Conservation (phyloP, 2,113 vertebrate species). For the Microcebus murinus region DNA sequence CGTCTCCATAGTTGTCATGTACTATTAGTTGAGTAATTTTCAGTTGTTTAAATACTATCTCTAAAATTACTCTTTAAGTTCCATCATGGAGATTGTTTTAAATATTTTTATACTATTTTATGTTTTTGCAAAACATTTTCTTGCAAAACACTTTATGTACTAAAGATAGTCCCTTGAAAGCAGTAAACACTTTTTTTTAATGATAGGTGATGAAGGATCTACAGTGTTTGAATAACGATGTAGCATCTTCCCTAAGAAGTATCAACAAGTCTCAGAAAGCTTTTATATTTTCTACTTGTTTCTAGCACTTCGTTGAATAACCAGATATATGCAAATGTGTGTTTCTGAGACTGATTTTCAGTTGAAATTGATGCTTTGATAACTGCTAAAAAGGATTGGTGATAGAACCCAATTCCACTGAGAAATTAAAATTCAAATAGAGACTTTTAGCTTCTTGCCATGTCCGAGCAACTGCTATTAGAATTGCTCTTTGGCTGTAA, state of each 20-base stretch:
- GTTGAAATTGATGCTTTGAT: slow-evolving; percentile 1
- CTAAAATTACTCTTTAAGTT: not conserved
- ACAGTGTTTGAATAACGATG: not conserved
- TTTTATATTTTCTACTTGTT: not conserved
- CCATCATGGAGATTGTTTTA: not conserved
- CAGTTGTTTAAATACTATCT: not conserved
- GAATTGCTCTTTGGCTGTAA: not conserved
- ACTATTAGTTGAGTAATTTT: not conserved
- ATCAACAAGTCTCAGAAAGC: not conserved
- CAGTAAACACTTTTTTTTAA: not conserved
- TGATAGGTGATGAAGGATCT: not conserved
- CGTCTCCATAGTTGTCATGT: not conserved
- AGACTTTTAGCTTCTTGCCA: not conserved
- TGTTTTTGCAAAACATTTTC: not conserved
- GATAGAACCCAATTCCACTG: not conserved
- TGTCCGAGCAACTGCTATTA: not conserved
- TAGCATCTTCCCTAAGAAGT: not conserved
- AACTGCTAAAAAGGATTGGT: not conserved
- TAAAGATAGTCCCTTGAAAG: not conserved
- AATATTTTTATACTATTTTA: not conserved
- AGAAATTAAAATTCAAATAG: slow-evolving; percentile 35
- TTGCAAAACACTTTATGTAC: too few species aligned
- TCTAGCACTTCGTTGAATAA: slow-evolving; percentile 20
- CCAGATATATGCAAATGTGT: not conserved
- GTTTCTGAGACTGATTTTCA: not conserved